Evolutionary conservation across 2,113 vertebrate species (phyloP), one percentile per base, ranked within the genome.

Genomic region (Epinephelus moara): DNA sequence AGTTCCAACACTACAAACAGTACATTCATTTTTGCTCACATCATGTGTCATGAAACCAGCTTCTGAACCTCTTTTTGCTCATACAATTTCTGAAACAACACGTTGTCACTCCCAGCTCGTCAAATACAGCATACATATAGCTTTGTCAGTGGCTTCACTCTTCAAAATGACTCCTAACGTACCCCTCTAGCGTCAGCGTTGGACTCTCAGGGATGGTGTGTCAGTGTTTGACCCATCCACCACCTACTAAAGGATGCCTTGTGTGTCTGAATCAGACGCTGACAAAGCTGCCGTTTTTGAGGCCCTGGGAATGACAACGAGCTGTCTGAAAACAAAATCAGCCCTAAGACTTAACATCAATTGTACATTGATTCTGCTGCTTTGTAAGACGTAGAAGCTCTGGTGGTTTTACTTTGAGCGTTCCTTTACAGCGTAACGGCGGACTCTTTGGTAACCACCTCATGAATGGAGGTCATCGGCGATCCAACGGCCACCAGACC

Each of bases 391-490:
- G 37, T 19, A 3, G 17, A 70, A 79, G 80, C 57, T 33, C 68
- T 69, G 62, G 84, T 73, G 78, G 91, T 88, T 93, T 92, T 87
- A 92, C 85, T 78, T 25, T 85, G 82, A 83, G 52, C 81, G 12
- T 96, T 94, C 90, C 92, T 90, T 94, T 84, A 86, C 97, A 99
- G 98, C 97, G 98, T 90, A 99, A 99, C 66, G 98, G 98, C 67
- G 97, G 97, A 82, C 96, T 99, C 76, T 99, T 99, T 90, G 97
- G 98, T 90, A 99, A 99, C 94, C 97, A 99, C 85, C 91, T 99
- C 92, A 96, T 98, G 95, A 97, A 96, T 89, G 97, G 96, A 87
- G 97, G 98, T 88, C 96, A 99, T 83, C 96, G 96, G 87, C 95
- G 96, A 84, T 95, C 97, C 85, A 96, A 96, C 25, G 96, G 96